Conservation (phyloP, 2,113 vertebrate species). For the Phainopepla nitens region DNA sequence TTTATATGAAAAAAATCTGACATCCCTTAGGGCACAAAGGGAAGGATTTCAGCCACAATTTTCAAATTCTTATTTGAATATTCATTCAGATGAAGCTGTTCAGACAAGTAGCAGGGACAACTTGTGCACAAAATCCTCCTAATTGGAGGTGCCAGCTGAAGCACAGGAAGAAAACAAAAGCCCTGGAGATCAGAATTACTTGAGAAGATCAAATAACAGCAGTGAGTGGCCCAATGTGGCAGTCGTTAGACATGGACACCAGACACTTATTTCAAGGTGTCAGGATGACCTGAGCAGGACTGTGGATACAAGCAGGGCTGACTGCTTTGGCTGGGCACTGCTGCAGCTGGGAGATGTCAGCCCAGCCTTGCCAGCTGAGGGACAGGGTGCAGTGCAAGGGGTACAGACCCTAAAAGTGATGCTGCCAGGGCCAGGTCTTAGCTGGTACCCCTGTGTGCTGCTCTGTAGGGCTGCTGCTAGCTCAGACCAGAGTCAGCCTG, state of each 20-base stretch:
- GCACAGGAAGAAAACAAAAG: not conserved
- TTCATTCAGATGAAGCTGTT: not conserved
- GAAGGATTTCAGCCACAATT: not conserved
- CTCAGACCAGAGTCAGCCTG: not conserved
- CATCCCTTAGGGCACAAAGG: not conserved
- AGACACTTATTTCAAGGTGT: not conserved
- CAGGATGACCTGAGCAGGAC: not conserved
- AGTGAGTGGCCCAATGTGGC: not conserved
- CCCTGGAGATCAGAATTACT: not conserved
- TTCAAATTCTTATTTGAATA: not conserved
- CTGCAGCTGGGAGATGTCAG: not conserved
- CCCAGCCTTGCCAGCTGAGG: not conserved
- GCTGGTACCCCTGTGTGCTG: fast-evolving
- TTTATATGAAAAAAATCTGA: not conserved
- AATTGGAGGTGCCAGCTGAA: not conserved
- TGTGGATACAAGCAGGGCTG: not conserved
- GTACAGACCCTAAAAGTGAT: not conserved
- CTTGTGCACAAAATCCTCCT: not conserved
- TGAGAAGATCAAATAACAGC: fast-evolving
- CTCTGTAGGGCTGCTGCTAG: not conserved
- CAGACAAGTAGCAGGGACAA: not conserved
- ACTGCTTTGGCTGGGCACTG: not conserved
- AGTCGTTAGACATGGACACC: fast-evolving
- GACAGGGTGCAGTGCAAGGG: not conserved
- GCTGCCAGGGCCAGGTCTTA: not conserved